Conservation (phyloP, 2,888 invertebrate genomes). For the Cheiracanthium punctorium region DNA sequence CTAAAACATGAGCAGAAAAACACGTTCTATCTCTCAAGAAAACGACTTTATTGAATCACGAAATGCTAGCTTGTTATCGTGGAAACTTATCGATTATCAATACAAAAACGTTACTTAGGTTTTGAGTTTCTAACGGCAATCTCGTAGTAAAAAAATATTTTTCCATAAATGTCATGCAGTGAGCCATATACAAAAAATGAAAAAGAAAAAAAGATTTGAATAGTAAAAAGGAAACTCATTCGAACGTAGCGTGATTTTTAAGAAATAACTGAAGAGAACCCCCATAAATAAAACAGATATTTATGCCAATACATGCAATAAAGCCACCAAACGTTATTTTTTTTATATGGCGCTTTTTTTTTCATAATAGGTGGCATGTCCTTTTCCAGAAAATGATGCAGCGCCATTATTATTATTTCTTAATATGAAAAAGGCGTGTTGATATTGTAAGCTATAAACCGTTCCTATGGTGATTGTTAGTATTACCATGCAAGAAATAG, state of each 20-base stretch:
- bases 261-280: neutral
- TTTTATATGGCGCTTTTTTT: too few relatives aligned
- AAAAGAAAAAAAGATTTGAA: too few relatives aligned
- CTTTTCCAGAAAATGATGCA: too few relatives aligned
- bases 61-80: neutral
- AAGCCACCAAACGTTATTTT: neutral
- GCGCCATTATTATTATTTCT: too few relatives aligned
- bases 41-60: neutral
- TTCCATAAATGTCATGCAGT: neutral
- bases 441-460: too few relatives aligned
- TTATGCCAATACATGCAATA: neutral
- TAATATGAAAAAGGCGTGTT: too few relatives aligned
- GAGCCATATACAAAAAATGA: too few relatives aligned
- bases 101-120: neutral
- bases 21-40: neutral
- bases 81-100: neutral
- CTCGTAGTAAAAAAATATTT: neutral
- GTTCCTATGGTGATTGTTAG: too few relatives aligned
- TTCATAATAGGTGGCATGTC: too few relatives aligned
- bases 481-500: too few relatives aligned
- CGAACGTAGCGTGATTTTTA: neutral
- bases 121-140: neutral
- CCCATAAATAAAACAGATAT: neutral
- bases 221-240: neutral
- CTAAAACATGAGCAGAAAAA: neutral